Evolutionary conservation across 2,113 vertebrate genomes (phyloP).

Genomic region (Deroptyus accipitrinus): DNA sequence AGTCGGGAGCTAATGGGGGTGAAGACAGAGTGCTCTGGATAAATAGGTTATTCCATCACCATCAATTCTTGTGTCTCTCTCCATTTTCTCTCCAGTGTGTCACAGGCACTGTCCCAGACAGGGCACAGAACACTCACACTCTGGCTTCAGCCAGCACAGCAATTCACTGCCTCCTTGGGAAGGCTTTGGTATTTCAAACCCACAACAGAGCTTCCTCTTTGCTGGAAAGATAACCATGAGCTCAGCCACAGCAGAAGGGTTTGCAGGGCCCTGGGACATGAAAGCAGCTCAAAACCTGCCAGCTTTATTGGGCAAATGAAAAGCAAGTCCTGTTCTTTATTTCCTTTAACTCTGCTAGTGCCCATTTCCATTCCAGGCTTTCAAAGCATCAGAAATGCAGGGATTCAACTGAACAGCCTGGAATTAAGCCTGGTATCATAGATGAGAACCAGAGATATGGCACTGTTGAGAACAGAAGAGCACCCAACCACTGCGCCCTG

Average conservation of each 20-base stretch:
- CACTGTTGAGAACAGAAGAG: neutral
- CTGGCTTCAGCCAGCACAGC: neutral
- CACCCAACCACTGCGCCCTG: rapidly evolving
- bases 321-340: neutral
- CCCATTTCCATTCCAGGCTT: neutral
- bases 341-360: neutral
- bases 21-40: neutral
- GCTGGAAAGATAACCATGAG: constrained; percentile 11
- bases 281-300: neutral
- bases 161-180: constrained; percentile 34
- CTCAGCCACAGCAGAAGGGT: neutral
- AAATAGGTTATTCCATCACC: neutral
- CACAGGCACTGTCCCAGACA: constrained; percentile 33
- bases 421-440: neutral
- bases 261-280: constrained; percentile 9
- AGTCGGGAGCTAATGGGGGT: neutral
- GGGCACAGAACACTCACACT: neutral
- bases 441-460: neutral
- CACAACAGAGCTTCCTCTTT: constrained; percentile 6
- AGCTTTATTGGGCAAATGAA: neutral
- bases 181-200: constrained; percentile 9
- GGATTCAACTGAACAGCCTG: neutral
- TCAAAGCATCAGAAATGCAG: neutral
- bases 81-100: neutral
- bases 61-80: neutral